Evolutionary conservation across 2,888 invertebrate species (phyloP).

Genomic region (Cacoxenus indagator): DNA sequence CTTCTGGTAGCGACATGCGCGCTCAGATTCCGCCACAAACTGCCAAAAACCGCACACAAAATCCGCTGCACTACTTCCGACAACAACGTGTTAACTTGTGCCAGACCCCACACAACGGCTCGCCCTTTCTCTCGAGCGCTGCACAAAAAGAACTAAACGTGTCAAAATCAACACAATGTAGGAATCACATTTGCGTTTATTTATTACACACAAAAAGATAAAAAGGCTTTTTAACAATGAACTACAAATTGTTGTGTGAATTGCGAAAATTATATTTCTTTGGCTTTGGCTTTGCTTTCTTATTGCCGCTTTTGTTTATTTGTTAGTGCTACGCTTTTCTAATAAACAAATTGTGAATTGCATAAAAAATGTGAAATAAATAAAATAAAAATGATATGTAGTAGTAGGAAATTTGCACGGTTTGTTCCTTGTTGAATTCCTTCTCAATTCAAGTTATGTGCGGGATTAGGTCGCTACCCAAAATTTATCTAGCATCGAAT

Average conservation of each 20-base stretch:
- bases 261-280: not conserved
- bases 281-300: not conserved
- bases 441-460: too few species aligned
- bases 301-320: constrained; percentile 14
- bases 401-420: too few species aligned
- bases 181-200: not conserved
- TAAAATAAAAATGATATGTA: too few species aligned
- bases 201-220: constrained; percentile 31
- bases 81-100: constrained; percentile 26
- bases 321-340: not conserved
- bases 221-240: constrained; percentile 15
- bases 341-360: constrained; percentile 56
- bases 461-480: too few species aligned
- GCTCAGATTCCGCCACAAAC: constrained; percentile 9
- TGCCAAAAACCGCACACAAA: constrained; percentile 43
- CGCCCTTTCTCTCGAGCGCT: not conserved
- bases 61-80: constrained; percentile 46
- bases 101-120: constrained; percentile 23
- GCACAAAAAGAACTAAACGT: not conserved
- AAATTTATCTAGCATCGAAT: too few species aligned
- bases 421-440: too few species aligned
- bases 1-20: not conserved
- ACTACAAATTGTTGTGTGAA: constrained; percentile 11
- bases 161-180: constrained; percentile 35
- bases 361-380: too few species aligned